These are phyloP conservation scores for Byasa hedistus DNA, from an alignment of 2,888 invertebrate species.

Conservation along the genomic window DNA sequence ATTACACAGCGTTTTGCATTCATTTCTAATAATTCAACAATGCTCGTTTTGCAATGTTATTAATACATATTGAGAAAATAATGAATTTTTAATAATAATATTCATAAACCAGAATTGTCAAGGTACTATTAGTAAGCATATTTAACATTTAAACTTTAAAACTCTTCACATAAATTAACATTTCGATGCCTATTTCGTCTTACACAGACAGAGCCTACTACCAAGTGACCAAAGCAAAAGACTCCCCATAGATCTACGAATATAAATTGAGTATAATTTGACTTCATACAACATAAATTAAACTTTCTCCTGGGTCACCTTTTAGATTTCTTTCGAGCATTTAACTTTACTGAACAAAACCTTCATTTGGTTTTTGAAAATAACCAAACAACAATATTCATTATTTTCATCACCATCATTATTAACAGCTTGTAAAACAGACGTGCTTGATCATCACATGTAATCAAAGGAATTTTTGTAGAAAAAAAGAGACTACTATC, in stretches of 20 bases:
- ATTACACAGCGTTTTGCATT: neutral
- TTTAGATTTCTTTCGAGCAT: neutral
- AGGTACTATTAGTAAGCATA: no score
- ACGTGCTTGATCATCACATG: no score
- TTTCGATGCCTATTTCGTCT: constrained; percentile 16
- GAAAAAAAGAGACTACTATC: no score
- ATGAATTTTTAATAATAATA: no score
- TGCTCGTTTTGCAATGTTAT: neutral
- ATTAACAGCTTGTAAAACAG: no score
- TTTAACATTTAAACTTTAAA: neutral
- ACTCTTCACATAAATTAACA: neutral
- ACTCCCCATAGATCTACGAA: constrained; percentile 52
- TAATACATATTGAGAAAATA: neutral
- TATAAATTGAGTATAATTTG: constrained; percentile 26
- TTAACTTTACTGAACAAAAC: neutral
- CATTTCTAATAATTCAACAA: neutral
- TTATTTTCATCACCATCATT: no score
- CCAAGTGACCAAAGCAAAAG: constrained; percentile 54
- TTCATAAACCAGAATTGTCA: no score
- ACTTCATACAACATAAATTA: constrained; percentile 3
- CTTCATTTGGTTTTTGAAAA: neutral
- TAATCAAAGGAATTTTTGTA: no score
- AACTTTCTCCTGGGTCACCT: constrained; percentile 1
- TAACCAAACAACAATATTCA: neutral
- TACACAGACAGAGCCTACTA: constrained; percentile 55